These are phyloP conservation scores for Gorsachius magnificus DNA, from an alignment of 2,797 vertebrate species.

Conservation along the genomic window DNA sequence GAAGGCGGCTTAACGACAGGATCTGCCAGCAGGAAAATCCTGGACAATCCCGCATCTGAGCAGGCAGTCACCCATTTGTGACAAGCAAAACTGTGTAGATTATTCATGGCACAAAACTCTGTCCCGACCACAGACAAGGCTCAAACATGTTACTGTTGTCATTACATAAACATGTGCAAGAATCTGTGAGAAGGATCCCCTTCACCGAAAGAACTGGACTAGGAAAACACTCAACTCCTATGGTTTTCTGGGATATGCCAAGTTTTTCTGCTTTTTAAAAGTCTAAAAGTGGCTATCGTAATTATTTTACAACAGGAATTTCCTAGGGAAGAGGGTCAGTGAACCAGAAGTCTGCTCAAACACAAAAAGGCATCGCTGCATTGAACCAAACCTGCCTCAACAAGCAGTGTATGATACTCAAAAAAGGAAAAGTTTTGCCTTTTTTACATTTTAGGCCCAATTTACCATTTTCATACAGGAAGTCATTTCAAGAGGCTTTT, in stretches of 20 bases:
- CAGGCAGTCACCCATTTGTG: not conserved
- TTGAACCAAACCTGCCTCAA: not conserved
- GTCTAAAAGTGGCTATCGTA: not conserved
- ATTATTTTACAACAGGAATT: not conserved
- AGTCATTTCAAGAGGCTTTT: not conserved
- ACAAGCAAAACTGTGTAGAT: rapidly evolving
- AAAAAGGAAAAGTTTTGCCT: not conserved
- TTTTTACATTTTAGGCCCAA: not conserved
- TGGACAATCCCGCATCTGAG: not conserved
- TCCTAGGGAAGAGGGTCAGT: not conserved
- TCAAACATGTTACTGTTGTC: not conserved
- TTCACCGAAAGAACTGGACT: not conserved
- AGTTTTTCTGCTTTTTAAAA: not conserved
- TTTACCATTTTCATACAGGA: not conserved
- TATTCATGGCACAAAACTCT: not conserved
- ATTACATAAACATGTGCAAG: not conserved
- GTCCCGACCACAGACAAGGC: not conserved
- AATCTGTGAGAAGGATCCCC: not conserved
- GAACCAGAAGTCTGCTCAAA: not conserved
- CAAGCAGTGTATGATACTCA: not conserved
- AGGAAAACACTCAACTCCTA: not conserved
- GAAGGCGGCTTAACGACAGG: not conserved
- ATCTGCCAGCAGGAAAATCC: not conserved
- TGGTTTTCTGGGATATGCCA: not conserved
- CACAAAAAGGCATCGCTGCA: not conserved